Evolutionary conservation across 2,113 vertebrate genomes (phyloP).

Genomic region (Centropus bengalensis): DNA sequence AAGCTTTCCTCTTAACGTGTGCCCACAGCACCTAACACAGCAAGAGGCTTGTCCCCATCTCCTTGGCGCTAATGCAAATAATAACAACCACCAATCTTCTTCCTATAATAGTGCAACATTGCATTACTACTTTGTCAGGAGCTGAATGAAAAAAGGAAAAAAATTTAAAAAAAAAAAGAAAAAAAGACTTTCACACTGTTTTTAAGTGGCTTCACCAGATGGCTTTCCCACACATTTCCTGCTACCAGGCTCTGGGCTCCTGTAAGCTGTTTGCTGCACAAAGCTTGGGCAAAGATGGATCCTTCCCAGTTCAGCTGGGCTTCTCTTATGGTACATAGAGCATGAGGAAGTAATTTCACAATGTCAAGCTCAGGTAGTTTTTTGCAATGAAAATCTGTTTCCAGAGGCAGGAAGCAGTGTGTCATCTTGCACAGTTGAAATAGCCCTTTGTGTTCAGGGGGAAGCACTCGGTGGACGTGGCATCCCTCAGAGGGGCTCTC

Average conservation of each 20-base stretch:
- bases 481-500: constrained; percentile 5
- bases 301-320: background rate
- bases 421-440: constrained; percentile 24
- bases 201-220: constrained; percentile 55
- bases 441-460: constrained; percentile 29
- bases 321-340: background rate
- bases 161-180: background rate
- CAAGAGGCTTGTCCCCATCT: background rate
- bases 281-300: background rate
- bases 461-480: fast-evolving
- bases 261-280: constrained; percentile 10
- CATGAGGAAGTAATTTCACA: constrained; percentile 6
- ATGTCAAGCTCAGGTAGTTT: constrained; percentile 32
- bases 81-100: background rate
- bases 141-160: constrained; percentile 41
- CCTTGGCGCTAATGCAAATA: constrained; percentile 1
- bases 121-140: constrained; percentile 61
- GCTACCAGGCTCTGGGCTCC: constrained; percentile 32
- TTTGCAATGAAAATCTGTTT: constrained; percentile 31
- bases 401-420: background rate
- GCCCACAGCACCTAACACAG: background rate
- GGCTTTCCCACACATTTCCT: constrained; percentile 72
- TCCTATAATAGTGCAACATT: constrained; percentile 14
- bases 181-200: constrained; percentile 30
- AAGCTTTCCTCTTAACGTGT: background rate